Conservation (phyloP, 2,797 vertebrate species). For the Helarctos malayanus region DNA sequence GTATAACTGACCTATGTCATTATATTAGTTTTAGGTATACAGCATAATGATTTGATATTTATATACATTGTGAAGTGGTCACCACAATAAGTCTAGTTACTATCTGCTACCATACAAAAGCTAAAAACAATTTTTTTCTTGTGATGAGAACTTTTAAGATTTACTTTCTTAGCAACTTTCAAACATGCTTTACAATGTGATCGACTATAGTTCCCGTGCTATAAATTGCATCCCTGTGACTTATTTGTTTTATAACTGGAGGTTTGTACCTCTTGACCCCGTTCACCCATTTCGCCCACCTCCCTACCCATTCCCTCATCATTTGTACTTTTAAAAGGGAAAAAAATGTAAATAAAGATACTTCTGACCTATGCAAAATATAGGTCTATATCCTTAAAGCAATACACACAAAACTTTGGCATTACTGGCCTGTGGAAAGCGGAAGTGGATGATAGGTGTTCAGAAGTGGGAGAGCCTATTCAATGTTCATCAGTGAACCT, state of each 20-base stretch:
- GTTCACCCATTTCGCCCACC: neutral
- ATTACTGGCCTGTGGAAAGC: neutral
- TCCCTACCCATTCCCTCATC: neutral
- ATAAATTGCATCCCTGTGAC: neutral
- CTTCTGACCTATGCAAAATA: neutral
- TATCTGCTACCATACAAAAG: neutral
- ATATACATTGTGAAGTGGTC: neutral
- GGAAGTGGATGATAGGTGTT: neutral
- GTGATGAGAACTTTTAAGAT: neutral
- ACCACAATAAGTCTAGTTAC: neutral
- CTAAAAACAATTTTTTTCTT: neutral
- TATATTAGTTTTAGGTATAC: neutral
- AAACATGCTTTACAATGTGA: neutral
- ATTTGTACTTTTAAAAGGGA: neutral
- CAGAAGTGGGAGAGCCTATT: neutral
- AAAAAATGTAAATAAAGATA: conserved; percentile 14
- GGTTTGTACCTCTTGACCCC: neutral
- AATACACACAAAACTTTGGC: neutral
- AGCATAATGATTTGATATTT: neutral
- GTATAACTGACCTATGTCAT: neutral
- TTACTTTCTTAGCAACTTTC: neutral
- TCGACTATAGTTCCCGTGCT: neutral
- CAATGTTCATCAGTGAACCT: neutral
- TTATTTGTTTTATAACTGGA: neutral
- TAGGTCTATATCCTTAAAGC: neutral